Conservation (phyloP, 1,140 invertebrate species). For the Gryon sp. region DNA sequence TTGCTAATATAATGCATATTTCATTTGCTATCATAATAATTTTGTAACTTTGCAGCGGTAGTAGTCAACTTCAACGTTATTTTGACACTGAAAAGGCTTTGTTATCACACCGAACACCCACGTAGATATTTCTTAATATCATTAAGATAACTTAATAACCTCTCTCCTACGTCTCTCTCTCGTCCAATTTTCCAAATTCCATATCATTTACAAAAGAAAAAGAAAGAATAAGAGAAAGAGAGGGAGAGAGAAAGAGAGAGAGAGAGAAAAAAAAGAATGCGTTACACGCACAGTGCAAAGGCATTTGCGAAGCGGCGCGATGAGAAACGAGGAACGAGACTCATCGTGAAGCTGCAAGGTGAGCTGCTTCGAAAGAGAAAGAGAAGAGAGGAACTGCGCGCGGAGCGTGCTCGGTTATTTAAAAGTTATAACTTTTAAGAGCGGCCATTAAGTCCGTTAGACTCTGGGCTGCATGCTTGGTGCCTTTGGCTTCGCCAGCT, state of each 20-base stretch:
- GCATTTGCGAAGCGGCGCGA: constrained; percentile 9
- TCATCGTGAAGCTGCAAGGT: constrained; percentile 67
- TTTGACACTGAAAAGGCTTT: no score
- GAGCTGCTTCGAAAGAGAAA: constrained; percentile 64
- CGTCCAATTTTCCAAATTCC: no score
- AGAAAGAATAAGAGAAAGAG: background rate
- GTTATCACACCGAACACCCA: no score
- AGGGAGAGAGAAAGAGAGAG: background rate
- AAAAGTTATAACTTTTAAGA: constrained; percentile 76
- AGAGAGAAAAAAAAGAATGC: background rate
- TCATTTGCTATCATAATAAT: no score
- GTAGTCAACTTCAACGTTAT: no score
- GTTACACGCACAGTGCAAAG: constrained; percentile 21
- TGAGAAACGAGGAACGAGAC: constrained; percentile 50
- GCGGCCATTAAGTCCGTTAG: constrained; percentile 71
- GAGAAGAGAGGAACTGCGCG: constrained; percentile 28
- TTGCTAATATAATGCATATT: no score
- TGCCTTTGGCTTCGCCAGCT: constrained; percentile 38
- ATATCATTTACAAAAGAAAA: no score
- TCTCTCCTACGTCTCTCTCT: no score
- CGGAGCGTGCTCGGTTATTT: constrained; percentile 67
- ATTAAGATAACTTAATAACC: no score
- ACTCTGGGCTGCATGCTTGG: constrained; percentile 50
- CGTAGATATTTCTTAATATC: no score
- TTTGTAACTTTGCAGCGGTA: no score